These are phyloP conservation scores for Xenotilapia flavipinnis DNA, from an alignment of 2,113 vertebrate species.

Conservation along the genomic window DNA sequence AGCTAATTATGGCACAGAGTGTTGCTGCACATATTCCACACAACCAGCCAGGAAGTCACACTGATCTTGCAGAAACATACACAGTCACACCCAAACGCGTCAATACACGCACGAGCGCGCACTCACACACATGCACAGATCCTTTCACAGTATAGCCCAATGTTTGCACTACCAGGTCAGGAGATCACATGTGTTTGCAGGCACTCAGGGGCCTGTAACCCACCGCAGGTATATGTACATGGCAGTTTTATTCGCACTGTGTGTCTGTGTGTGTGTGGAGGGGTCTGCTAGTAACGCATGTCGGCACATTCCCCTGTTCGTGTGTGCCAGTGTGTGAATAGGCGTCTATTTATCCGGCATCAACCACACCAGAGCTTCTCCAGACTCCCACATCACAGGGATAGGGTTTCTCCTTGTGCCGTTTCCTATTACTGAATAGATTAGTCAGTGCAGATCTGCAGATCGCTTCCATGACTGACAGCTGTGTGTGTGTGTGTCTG, in stretches of 20 bases:
- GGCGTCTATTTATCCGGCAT: conserved; percentile 33
- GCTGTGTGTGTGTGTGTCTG: background rate
- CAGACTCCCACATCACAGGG: conserved; percentile 49
- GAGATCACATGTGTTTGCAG: conserved; percentile 49
- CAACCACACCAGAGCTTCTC: conserved; percentile 46
- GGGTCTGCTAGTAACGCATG: background rate
- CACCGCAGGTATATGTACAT: conserved; percentile 29
- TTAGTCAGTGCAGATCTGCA: conserved; percentile 35
- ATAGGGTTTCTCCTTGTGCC: conserved; percentile 27
- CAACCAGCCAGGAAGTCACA: conserved; percentile 40
- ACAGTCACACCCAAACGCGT: conserved; percentile 26
- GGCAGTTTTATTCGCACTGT: conserved; percentile 1
- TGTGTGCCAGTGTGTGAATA: conserved; percentile 30
- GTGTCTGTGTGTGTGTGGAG: background rate
- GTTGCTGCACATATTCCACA: conserved; percentile 34
- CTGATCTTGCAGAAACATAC: conserved; percentile 34
- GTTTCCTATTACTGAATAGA: conserved; percentile 22
- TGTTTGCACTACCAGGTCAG: conserved; percentile 52
- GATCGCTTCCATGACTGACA: conserved; percentile 18
- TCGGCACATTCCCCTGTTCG: background rate
- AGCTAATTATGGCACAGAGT: conserved; percentile 48
- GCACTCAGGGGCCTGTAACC: conserved; percentile 31
- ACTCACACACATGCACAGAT: background rate
- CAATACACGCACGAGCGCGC: background rate
- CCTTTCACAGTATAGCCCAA: conserved; percentile 18